A percentile compares a stretch with the other conserved stretches of the same genome.
Conservation (phyloP, 1,140 invertebrate species). For the Scaptodrosophila lebanonensis region DNA sequence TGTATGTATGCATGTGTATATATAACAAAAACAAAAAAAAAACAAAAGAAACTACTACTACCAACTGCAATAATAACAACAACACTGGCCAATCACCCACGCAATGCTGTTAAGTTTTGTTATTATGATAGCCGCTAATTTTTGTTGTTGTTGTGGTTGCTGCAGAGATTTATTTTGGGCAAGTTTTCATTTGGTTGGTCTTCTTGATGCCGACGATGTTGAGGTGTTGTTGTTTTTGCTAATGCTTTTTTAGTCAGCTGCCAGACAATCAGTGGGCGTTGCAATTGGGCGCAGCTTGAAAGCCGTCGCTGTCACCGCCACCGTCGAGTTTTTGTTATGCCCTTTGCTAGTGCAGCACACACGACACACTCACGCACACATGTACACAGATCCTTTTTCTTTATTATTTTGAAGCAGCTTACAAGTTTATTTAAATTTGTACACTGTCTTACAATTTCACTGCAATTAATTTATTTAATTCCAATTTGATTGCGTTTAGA, state of each 20-base stretch:
- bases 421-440: constrained; percentile 23
- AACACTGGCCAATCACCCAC: constrained; percentile 23
- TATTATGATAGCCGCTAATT: constrained; percentile 5
- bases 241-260: not conserved
- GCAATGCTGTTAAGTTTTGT: constrained; percentile 17
- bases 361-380: constrained; percentile 14
- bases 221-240: not conserved
- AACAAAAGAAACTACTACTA: not conserved
- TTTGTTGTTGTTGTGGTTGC: not conserved
- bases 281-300: constrained; percentile 35
- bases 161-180: not conserved
- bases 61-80: not conserved
- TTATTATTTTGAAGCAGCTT: constrained; percentile 5
- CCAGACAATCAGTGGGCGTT: constrained; percentile 45
- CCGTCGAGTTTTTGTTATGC: constrained; percentile 43
- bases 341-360: constrained; percentile 21
- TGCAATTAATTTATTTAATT: constrained; percentile 47
- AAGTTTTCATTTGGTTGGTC: constrained; percentile 8
- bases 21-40: constrained; percentile 28
- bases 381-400: constrained; percentile 29
- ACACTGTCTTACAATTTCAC: constrained; percentile 33
- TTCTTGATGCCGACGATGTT: constrained; percentile 7
- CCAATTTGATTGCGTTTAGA: constrained; percentile 57
- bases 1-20: constrained; percentile 24
- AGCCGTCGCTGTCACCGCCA: constrained; percentile 33